These are phyloP conservation scores for Eugnorisma glareosa DNA, from an alignment of 2,888 invertebrate species.

Conservation along the genomic window DNA sequence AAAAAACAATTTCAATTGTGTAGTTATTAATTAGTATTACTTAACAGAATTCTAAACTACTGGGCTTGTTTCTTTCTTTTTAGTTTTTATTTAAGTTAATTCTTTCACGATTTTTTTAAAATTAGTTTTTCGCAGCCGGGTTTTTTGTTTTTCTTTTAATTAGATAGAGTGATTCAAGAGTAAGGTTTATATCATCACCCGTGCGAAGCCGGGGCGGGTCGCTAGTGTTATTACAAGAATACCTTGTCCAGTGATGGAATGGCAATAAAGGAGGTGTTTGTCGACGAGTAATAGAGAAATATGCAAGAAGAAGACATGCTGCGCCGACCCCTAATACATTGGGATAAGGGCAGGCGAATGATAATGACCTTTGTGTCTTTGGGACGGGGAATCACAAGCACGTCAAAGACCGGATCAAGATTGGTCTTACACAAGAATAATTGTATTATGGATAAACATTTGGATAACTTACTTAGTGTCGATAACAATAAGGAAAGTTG, in stretches of 20 bases:
- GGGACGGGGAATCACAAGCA: background rate
- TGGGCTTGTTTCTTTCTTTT: too few species aligned
- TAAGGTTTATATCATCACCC: too few species aligned
- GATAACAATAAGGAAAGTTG: background rate
- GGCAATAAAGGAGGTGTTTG: background rate
- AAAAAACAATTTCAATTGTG: too few species aligned
- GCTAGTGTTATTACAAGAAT: background rate
- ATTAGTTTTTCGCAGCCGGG: too few species aligned
- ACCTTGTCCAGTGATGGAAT: background rate
- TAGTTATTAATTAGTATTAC: too few species aligned
- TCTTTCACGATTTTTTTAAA: too few species aligned
- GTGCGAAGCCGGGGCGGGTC: too few species aligned
- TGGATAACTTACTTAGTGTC: background rate
- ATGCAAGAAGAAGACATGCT: background rate
- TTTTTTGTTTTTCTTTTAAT: too few species aligned
- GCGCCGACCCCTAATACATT: background rate
- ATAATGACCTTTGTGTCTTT: background rate
- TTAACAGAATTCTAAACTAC: too few species aligned
- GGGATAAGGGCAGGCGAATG: background rate
- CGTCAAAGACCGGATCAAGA: background rate
- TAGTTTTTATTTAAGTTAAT: too few species aligned
- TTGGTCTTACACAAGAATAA: background rate
- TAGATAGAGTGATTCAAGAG: too few species aligned
- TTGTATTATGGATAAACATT: background rate
- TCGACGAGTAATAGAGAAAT: background rate